Percentiles rank a stretch among this genome's conserved stretches.
Conservation (phyloP, 2,888 invertebrate genomes). For the Calliphora vomitoria region DNA sequence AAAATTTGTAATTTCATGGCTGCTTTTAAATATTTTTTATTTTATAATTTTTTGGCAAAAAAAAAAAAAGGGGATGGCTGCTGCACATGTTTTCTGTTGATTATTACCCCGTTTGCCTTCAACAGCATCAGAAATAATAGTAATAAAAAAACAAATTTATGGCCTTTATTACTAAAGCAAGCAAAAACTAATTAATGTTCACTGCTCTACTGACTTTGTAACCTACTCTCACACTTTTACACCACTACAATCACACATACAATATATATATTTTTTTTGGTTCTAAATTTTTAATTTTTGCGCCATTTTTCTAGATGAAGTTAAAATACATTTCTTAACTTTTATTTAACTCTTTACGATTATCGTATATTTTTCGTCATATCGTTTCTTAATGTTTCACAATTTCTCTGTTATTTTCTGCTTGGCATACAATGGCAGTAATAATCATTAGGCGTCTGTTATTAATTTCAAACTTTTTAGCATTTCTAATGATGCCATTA, state of each 20-base stretch:
- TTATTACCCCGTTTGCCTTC: conserved; percentile 65
- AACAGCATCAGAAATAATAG: conserved; percentile 9
- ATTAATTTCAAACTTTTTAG: conserved; percentile 48
- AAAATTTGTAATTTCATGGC: conserved; percentile 43
- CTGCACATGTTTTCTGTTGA: conserved; percentile 66
- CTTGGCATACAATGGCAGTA: conserved; percentile 22
- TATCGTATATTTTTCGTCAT: neutral
- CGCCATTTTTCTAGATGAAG: neutral
- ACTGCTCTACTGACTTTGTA: conserved; percentile 65
- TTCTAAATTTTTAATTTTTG: conserved; percentile 4
- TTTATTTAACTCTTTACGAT: neutral
- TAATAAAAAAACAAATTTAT: conserved; percentile 48
- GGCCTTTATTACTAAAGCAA: conserved; percentile 67
- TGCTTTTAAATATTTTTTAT: conserved; percentile 17
- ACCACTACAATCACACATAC: neutral
- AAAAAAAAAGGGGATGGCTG: conserved; percentile 32
- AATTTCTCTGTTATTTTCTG: conserved; percentile 28
- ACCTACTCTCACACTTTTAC: conserved; percentile 35
- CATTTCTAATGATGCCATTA: conserved; percentile 39
- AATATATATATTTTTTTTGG: neutral
- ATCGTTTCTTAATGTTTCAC: neutral
- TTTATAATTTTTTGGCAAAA: conserved; percentile 36
- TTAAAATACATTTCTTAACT: conserved; percentile 29
- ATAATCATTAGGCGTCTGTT: conserved; percentile 52
- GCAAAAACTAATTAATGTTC: conserved; percentile 72